These are phyloP conservation scores for Drosophila sp. DNA, from an alignment of 1,140 invertebrate genomes.

Conservation along the genomic window DNA sequence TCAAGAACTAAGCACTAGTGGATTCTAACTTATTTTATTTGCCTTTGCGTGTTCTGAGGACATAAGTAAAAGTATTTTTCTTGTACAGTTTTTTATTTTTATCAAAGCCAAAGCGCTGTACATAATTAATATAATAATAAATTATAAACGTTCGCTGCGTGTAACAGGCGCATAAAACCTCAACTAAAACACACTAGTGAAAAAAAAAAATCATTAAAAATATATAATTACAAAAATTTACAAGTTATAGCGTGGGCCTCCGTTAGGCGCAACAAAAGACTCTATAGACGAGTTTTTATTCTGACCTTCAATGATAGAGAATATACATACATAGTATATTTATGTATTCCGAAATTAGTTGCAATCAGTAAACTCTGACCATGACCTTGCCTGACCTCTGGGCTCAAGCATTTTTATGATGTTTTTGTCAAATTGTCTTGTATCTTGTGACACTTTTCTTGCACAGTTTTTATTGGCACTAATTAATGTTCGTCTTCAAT, in stretches of 20 bases:
- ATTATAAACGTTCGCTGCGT: conserved; percentile 59
- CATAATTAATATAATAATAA: conserved; percentile 74
- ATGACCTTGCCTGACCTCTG: conserved; percentile 72
- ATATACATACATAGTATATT: background rate
- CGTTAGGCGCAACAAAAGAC: background rate
- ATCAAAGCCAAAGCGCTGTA: conserved; percentile 47
- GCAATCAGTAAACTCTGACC: conserved; percentile 43
- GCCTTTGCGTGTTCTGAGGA: conserved; percentile 53
- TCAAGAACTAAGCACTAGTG: background rate
- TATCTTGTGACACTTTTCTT: conserved; percentile 55
- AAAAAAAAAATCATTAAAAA: conserved; percentile 34
- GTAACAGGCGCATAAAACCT: conserved; percentile 52
- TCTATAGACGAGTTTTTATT: conserved; percentile 9
- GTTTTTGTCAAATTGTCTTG: conserved; percentile 28
- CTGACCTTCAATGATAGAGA: conserved; percentile 16
- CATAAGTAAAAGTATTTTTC: conserved; percentile 54
- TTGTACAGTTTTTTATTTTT: conserved; percentile 14
- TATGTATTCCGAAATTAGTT: conserved; percentile 14
- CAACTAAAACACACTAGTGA: conserved; percentile 29
- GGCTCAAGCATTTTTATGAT: conserved; percentile 9
- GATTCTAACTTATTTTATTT: conserved; percentile 3
- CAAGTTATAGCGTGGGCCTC: conserved; percentile 24
- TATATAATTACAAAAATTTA: conserved; percentile 37
- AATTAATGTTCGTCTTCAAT: conserved; percentile 52
- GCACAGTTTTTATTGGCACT: conserved; percentile 71